A percentile compares a stretch with the other conserved stretches of the same genome.
Conservation (phyloP, 2,888 invertebrate genomes). For the Hirtodrosophila cameraria region DNA sequence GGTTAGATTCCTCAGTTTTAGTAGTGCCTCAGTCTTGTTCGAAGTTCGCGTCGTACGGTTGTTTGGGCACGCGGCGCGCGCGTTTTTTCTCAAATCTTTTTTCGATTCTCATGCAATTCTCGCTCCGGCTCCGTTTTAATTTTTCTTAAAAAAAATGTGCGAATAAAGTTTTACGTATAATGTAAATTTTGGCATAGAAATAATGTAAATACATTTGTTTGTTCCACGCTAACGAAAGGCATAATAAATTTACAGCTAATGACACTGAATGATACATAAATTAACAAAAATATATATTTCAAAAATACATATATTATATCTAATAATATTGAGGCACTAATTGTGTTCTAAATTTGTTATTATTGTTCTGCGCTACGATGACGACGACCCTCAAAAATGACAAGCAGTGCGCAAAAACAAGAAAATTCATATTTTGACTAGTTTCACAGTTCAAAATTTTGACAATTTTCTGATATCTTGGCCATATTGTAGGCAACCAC, state of each 20-base stretch:
- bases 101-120: slow-evolving; percentile 14
- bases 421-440: slow-evolving; percentile 23
- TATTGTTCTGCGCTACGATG: slow-evolving; percentile 1
- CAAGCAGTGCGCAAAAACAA: slow-evolving; percentile 15
- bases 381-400: slow-evolving; percentile 12
- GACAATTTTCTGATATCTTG: slow-evolving; percentile 41
- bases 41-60: slow-evolving; percentile 78
- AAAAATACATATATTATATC: background rate
- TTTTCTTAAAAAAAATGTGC: slow-evolving; percentile 35
- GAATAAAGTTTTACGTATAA: slow-evolving; percentile 43
- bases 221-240: slow-evolving; percentile 18
- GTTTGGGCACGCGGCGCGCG: slow-evolving; percentile 69
- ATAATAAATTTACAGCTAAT: slow-evolving; percentile 54
- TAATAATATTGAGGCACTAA: slow-evolving; percentile 10
- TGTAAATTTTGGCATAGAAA: slow-evolving; percentile 49
- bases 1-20: slow-evolving; percentile 16
- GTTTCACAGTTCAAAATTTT: slow-evolving; percentile 18
- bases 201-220: slow-evolving; percentile 42
- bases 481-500: slow-evolving; percentile 26
- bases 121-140: slow-evolving; percentile 23
- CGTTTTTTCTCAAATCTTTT: slow-evolving; percentile 23
- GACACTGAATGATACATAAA: slow-evolving; percentile 53
- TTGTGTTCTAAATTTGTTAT: slow-evolving; percentile 40
- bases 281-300: slow-evolving; percentile 22
- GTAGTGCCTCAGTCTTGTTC: slow-evolving; percentile 72